Evolutionary conservation across 2,113 vertebrate species (phyloP).

Genomic region (Prinia subflava): DNA sequence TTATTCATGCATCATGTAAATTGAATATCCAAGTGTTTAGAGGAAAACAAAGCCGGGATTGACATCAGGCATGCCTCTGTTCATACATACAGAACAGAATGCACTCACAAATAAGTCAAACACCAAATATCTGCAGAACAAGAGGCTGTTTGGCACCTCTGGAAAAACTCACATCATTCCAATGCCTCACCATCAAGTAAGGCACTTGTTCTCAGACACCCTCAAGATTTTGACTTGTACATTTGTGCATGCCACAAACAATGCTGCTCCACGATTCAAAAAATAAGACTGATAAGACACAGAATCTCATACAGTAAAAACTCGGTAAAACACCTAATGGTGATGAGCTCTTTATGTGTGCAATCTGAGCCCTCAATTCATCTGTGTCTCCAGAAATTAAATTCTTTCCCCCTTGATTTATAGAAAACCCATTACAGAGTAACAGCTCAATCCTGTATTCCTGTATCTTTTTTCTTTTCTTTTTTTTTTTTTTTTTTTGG

Average conservation of each 20-base stretch:
- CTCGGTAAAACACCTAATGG: neutral
- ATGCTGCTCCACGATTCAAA: neutral
- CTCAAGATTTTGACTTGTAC: neutral
- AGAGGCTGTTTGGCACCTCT: neutral
- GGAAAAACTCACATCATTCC: neutral
- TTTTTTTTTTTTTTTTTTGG: neutral
- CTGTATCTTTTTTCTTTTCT: neutral
- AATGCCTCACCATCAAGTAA: neutral
- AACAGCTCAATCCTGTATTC: neutral
- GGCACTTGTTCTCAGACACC: neutral
- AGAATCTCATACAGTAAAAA: neutral
- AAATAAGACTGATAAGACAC: neutral
- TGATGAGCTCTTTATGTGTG: neutral
- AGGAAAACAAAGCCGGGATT: neutral
- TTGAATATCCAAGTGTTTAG: neutral
- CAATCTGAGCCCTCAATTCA: neutral
- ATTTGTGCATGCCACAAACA: neutral
- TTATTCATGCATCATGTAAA: slow-evolving; percentile 9
- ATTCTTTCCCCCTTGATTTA: neutral
- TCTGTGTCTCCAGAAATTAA: neutral
- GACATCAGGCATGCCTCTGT: neutral
- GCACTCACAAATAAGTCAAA: neutral
- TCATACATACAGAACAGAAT: neutral
- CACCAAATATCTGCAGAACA: neutral
- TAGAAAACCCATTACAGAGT: neutral